These are phyloP conservation scores for Vombatus ursinus DNA, from an alignment of 2,113 vertebrate genomes.

Conservation along the genomic window DNA sequence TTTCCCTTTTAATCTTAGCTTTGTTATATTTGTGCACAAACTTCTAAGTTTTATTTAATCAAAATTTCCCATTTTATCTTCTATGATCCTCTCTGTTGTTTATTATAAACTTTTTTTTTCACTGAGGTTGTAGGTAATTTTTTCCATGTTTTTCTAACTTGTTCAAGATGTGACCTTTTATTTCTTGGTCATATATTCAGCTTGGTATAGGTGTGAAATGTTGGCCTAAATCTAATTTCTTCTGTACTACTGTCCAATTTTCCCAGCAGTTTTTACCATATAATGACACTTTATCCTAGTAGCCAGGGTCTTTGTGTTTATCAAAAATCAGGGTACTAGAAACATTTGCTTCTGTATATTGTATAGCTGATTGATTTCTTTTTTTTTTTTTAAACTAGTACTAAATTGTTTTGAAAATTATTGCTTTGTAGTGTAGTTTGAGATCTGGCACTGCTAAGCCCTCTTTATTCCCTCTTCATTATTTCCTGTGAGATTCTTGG, in stretches of 20 bases:
- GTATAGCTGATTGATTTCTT: too few species aligned
- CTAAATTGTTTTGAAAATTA: too few species aligned
- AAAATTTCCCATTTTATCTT: background rate
- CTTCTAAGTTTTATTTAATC: background rate
- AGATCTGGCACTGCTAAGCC: background rate
- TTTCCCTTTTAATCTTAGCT: background rate
- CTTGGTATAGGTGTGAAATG: background rate
- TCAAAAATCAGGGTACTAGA: too few species aligned
- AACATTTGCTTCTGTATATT: too few species aligned
- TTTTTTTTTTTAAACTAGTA: too few species aligned
- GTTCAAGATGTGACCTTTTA: background rate
- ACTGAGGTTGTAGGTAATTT: background rate
- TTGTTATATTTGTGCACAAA: background rate
- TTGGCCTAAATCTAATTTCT: background rate
- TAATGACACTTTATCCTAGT: too few species aligned
- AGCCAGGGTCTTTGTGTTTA: too few species aligned
- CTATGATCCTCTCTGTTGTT: background rate
- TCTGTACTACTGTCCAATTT: too few species aligned
- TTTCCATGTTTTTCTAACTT: background rate
- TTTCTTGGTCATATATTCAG: background rate
- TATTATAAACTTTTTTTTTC: background rate
- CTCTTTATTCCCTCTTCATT: background rate
- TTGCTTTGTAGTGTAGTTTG: background rate
- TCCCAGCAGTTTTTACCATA: too few species aligned
- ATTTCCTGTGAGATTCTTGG: background rate